Conservation (phyloP, 2,888 invertebrate species). For the Dusona sp. region DNA sequence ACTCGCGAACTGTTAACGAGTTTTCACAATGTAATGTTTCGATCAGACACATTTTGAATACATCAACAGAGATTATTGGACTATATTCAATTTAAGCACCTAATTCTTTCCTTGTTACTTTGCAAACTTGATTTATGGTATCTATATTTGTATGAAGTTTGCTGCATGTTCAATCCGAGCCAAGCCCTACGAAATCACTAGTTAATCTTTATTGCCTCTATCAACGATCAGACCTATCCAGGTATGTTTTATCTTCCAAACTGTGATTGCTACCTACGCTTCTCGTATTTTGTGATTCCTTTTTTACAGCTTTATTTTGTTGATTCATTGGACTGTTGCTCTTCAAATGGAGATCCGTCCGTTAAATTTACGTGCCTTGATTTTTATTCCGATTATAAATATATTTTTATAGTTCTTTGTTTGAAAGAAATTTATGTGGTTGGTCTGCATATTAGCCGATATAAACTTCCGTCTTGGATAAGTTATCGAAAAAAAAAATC, state of each 20-base stretch:
- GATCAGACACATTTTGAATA: neutral
- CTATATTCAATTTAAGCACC: conserved; percentile 15
- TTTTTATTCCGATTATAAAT: neutral
- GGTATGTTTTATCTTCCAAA: conserved; percentile 40
- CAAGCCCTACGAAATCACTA: conserved; percentile 31
- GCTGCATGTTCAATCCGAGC: neutral
- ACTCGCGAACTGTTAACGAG: neutral
- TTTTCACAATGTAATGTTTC: conserved; percentile 18
- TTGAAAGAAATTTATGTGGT: neutral
- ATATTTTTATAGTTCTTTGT: neutral
- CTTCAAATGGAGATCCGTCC: neutral
- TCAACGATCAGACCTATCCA: conserved; percentile 44
- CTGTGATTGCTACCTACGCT: conserved; percentile 57
- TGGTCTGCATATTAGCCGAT: neutral
- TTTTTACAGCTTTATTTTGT: neutral
- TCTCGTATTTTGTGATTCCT: conserved; percentile 5
- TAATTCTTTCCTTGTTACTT: neutral
- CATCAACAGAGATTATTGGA: neutral
- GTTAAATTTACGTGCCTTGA: neutral
- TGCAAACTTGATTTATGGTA: neutral
- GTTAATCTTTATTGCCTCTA: conserved; percentile 53
- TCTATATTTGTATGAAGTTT: neutral
- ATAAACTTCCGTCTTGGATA: conserved; percentile 1
- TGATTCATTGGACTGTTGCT: neutral
- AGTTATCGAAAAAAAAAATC: conserved; percentile 3